Conservation (phyloP, 1,140 invertebrate species). For the Saccostrea cuccullata region DNA sequence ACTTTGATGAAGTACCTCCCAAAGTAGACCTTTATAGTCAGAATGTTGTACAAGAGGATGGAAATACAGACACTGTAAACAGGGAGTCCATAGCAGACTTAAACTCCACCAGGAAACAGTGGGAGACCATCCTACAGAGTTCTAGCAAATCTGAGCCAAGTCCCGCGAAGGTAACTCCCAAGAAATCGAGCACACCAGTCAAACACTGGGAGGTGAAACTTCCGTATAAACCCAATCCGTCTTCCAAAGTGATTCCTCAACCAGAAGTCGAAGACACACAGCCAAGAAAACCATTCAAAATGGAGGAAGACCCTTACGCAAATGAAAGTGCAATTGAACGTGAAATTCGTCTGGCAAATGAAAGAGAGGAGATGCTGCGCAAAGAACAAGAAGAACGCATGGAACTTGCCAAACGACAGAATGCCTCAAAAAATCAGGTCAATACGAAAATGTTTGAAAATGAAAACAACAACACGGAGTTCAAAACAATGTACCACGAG, state of each 20-base stretch:
- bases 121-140: constrained; percentile 67
- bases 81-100: constrained; percentile 73
- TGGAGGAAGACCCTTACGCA: constrained; percentile 49
- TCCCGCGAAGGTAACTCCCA: constrained; percentile 41
- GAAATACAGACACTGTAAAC: constrained; percentile 71
- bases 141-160: constrained; percentile 5
- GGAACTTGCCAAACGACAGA: constrained; percentile 60
- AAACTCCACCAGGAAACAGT: constrained; percentile 66
- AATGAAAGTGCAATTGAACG: constrained; percentile 82
- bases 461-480: constrained; percentile 59
- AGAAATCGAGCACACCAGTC: constrained; percentile 51
- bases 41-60: constrained; percentile 70
- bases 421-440: constrained; percentile 50
- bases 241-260: constrained; percentile 17
- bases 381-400: constrained; percentile 69
- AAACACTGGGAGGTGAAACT: constrained; percentile 73
- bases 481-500: constrained; percentile 71
- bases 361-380: constrained; percentile 78
- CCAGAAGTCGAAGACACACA: constrained; percentile 39
- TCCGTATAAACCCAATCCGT: constrained; percentile 51
- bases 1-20: constrained; percentile 62
- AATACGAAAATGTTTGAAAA: constrained; percentile 55
- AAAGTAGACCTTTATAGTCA: constrained; percentile 72
- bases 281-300: constrained; percentile 40
- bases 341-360: constrained; percentile 81